These are phyloP conservation scores for Platycercus adscitus DNA, from an alignment of 2,113 vertebrate species.

Conservation along the genomic window DNA sequence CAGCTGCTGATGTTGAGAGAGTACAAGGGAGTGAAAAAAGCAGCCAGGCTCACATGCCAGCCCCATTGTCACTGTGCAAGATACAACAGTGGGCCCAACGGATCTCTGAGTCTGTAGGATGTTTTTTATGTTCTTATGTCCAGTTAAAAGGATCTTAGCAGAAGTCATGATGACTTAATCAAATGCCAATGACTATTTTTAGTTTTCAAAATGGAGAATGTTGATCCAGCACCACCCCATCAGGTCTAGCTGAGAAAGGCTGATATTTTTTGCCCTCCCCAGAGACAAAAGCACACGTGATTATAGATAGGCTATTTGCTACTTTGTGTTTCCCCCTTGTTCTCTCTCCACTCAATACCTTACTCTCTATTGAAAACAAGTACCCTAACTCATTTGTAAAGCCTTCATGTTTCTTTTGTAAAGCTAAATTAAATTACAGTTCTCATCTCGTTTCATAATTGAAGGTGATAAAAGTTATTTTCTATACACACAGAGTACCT, in stretches of 20 bases:
- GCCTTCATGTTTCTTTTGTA: background rate
- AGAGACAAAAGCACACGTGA: background rate
- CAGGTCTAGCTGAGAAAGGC: background rate
- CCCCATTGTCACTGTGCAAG: background rate
- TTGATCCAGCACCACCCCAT: background rate
- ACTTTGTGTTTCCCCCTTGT: background rate
- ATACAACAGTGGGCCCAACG: rapidly evolving
- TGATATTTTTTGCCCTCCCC: rapidly evolving
- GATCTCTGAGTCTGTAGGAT: background rate
- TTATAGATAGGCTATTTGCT: background rate
- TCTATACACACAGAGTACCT: conserved; percentile 74
- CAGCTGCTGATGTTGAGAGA: background rate
- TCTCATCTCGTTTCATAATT: background rate
- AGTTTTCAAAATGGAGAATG: background rate
- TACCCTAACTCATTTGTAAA: background rate
- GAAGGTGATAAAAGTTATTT: background rate
- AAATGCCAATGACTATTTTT: background rate
- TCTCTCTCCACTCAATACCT: background rate
- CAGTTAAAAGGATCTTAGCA: background rate
- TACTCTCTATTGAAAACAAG: background rate
- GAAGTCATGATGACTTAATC: background rate
- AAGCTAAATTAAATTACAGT: background rate
- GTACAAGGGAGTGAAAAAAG: background rate
- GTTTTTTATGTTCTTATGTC: rapidly evolving
- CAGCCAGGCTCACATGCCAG: background rate